Conservation (phyloP, 1,140 invertebrate genomes). For the Calliopsis andreniformis region DNA sequence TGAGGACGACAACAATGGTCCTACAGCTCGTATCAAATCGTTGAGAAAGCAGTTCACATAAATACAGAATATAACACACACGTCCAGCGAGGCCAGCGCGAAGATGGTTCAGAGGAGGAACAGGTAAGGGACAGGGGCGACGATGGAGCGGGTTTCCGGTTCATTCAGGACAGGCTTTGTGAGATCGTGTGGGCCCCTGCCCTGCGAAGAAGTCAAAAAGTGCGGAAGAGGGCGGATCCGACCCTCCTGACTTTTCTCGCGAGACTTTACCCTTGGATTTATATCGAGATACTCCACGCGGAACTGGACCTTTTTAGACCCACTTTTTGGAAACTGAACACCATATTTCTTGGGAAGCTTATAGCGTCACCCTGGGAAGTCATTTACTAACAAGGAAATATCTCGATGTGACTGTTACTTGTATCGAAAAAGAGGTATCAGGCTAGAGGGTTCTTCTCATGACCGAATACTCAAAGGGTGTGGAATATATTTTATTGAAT, state of each 20-base stretch:
- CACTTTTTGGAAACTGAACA: too few species aligned
- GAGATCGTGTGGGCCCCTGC: conserved; percentile 39
- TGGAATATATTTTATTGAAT: too few species aligned
- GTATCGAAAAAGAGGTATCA: too few species aligned
- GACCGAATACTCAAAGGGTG: too few species aligned
- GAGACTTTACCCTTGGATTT: conserved; percentile 62
- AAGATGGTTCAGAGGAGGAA: conserved; percentile 49
- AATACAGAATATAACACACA: conserved; percentile 36
- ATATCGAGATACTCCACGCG: conserved; percentile 68
- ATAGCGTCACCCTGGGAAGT: too few species aligned
- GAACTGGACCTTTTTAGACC: too few species aligned
- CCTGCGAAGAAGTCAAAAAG: conserved; percentile 72
- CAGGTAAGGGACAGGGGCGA: conserved; percentile 67
- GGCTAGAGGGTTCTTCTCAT: too few species aligned
- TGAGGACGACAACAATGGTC: conserved; percentile 21
- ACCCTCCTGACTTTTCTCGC: conserved; percentile 63
- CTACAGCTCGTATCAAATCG: conserved; percentile 55
- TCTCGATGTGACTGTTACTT: too few species aligned
- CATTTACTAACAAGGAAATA: too few species aligned
- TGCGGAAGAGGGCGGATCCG: conserved; percentile 70
- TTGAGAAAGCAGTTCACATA: conserved; percentile 25
- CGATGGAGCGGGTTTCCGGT: conserved; percentile 76
- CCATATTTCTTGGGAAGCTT: too few species aligned
- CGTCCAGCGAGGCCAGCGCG: conserved; percentile 14
- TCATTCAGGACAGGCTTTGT: conserved; percentile 66